A percentile compares a stretch with the other conserved stretches of the same genome.
Evolutionary conservation across 2,888 invertebrate species (phyloP).

Genomic region (Diaperis boleti): DNA sequence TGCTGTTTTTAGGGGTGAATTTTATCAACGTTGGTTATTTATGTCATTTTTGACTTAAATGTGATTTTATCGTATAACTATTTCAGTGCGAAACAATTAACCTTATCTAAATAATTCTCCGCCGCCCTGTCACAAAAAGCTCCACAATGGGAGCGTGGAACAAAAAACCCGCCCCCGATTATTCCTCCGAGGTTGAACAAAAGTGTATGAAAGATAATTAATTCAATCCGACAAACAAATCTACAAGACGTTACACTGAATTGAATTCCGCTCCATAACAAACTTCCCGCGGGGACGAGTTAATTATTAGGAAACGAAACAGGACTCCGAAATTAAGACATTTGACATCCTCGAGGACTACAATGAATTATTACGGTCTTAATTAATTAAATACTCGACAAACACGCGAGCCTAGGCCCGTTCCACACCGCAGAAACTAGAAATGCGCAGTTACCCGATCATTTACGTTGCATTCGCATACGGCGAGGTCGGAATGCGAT

Average conservation of each 20-base stretch:
- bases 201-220: constrained; percentile 40
- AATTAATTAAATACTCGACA: constrained; percentile 58
- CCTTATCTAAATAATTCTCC: no score
- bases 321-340: constrained; percentile 60
- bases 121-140: constrained; percentile 4
- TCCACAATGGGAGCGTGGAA: constrained; percentile 13
- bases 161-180: constrained; percentile 26
- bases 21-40: no score
- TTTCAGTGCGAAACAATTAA: no score
- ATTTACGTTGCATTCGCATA: constrained; percentile 46
- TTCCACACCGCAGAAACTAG: constrained; percentile 43
- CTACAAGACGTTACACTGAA: constrained; percentile 42
- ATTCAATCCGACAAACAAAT: constrained; percentile 42
- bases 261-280: constrained; percentile 51
- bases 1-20: no score
- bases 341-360: constrained; percentile 61
- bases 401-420: constrained; percentile 53
- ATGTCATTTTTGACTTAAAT: no score
- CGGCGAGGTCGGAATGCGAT: constrained; percentile 11
- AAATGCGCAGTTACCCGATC: constrained; percentile 49
- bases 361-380: constrained; percentile 60
- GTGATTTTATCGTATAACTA: no score
- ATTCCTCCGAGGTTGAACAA: constrained; percentile 15
- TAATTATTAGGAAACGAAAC: constrained; percentile 61
- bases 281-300: constrained; percentile 57